Percentiles rank a stretch among this genome's conserved stretches.
phyloP scores from a whole-genome alignment of 2,113 vertebrate species.

The Dolichotis patagonum region DNA sequence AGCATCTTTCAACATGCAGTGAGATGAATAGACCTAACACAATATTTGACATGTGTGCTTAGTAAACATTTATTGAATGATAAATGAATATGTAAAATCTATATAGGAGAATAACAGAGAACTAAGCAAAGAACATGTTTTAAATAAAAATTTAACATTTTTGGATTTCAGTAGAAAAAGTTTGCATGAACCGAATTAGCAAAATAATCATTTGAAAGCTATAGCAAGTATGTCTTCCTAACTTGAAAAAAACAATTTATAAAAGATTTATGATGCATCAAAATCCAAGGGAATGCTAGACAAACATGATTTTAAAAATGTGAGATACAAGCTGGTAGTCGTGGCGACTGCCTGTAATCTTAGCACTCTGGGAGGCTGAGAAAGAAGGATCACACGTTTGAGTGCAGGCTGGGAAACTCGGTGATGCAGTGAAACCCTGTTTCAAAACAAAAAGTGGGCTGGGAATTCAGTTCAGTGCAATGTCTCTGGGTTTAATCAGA shows the following conservation, averaged over 20 bases:
- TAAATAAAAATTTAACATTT: constrained; percentile 21
- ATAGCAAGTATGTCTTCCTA: not conserved
- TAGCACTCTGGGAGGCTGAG: not conserved
- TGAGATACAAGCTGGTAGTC: not conserved
- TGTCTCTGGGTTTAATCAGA: not conserved
- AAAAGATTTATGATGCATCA: not conserved
- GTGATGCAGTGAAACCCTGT: not conserved
- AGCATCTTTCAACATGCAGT: not conserved
- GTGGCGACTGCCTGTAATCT: not conserved
- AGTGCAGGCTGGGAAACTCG: not conserved
- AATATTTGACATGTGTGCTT: not conserved
- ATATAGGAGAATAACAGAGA: constrained; percentile 19
- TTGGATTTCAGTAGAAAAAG: constrained; percentile 2
- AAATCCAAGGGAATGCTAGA: not conserved
- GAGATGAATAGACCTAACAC: not conserved
- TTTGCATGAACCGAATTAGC: not conserved
- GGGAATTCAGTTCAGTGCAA: not conserved
- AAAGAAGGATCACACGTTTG: not conserved
- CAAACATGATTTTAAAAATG: not conserved
- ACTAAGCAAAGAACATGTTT: not conserved
- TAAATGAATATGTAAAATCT: not conserved
- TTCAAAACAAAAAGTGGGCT: not conserved
- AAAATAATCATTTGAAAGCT: not conserved
- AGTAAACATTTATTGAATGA: not conserved
- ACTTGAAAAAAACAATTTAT: not conserved